Evolutionary conservation across 2,888 invertebrate species (phyloP), one percentile per base, ranked within the genome.

Genomic region (Nemoura dubitans): DNA sequence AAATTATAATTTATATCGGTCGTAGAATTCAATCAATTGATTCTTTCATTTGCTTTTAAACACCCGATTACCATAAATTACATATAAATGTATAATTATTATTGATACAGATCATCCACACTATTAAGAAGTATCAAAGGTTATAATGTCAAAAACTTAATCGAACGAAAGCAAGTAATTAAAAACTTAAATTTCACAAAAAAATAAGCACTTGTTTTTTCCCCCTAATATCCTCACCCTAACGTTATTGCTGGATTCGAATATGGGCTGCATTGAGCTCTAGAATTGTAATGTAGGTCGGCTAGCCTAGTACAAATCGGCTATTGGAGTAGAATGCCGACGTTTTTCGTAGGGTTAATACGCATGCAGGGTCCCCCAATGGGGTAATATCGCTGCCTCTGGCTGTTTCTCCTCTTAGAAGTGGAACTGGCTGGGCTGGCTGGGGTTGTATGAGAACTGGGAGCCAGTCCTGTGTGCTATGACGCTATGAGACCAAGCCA

Each of bases 301-400:
- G 16, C 2, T 14, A 21, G 59, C 59, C 59, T 36, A 10, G 59
- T 59, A 59, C 3, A 59, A 21, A 59, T 59, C 59, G 59, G 21
- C 14, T 59, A 21, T 59, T 10, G 59, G 59, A 59, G 59, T 59
- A 14, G 59, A 59, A 7, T 10, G 27, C 36, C 21, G 43, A 83
- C 16, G 36, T 30, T 83, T 83, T 83, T 42, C 25, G 83, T n/a
- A 83, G 42, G 36, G 83, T 26, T 25, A 26, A 26, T 30, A 42
- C 16, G 28, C 29, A 16, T 30, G 29, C 42, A 2, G 78, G 78
- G 83, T 42, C 83, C 83, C 83, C 83, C 83, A 83, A 83, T 83
- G 83, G 83, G 83, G 83, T 83, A 83, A 83, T 83, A 83, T 83
- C 83, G 83, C 26, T 42, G 83, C 83, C 30, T 78, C 78, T 78